A percentile compares a stretch with the other conserved stretches of the same genome.
These are phyloP conservation scores for Xenopus borealis DNA, from an alignment of 2,113 vertebrate genomes.

Conservation along the genomic window DNA sequence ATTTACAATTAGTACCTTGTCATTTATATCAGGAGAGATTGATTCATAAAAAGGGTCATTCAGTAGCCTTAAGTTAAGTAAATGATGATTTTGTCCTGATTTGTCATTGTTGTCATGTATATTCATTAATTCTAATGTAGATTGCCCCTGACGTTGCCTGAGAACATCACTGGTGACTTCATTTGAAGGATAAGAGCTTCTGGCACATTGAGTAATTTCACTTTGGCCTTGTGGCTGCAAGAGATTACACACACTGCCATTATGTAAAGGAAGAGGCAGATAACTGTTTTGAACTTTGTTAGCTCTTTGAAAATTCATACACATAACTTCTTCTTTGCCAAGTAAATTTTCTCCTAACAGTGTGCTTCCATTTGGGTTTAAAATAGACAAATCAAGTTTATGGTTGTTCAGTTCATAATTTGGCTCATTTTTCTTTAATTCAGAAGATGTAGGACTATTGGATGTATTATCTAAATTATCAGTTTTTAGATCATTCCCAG, in stretches of 20 bases:
- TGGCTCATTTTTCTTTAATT: background rate
- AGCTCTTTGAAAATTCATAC: background rate
- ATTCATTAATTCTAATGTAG: background rate
- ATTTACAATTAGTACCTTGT: slow-evolving; percentile 39
- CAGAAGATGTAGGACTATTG: background rate
- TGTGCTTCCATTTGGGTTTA: background rate
- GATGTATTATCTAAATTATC: background rate
- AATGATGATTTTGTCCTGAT: background rate
- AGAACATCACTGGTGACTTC: background rate
- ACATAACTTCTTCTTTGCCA: background rate
- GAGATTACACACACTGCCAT: slow-evolving; percentile 44
- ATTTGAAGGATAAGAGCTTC: too few species aligned
- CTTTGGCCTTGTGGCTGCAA: slow-evolving; percentile 41
- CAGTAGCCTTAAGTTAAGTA: background rate
- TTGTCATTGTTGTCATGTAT: background rate
- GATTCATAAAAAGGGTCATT: background rate
- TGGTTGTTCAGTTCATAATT: background rate
- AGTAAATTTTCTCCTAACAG: background rate
- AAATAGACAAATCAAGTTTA: background rate
- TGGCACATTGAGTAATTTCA: background rate
- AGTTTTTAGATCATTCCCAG: too few species aligned
- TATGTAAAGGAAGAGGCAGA: slow-evolving; percentile 50
- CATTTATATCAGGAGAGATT: slow-evolving; percentile 22
- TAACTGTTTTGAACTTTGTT: slow-evolving; percentile 33
- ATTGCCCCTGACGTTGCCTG: background rate